Conservation (phyloP, 2,888 invertebrate genomes). For the Ophion ventricosus region DNA sequence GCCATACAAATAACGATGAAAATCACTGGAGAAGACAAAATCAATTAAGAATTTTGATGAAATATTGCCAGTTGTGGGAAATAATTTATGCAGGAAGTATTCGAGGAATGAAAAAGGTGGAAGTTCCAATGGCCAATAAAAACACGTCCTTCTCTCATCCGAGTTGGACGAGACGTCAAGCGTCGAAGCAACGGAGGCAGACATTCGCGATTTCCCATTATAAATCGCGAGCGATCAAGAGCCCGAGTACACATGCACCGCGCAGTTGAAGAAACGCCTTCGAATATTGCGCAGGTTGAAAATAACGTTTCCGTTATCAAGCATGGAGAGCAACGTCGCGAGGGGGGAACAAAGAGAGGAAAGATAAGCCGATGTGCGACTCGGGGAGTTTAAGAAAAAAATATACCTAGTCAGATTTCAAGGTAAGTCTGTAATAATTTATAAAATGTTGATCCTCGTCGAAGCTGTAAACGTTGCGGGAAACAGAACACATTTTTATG, state of each 20-base stretch:
- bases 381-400: neutral
- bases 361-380: slow-evolving; percentile 11
- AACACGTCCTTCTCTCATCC: slow-evolving; percentile 24
- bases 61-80: slow-evolving; percentile 2
- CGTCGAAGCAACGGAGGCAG: neutral
- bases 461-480: too few relatives aligned
- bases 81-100: slow-evolving; percentile 10
- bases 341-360: neutral
- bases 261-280: slow-evolving; percentile 9
- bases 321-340: neutral
- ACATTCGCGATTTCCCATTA: slow-evolving; percentile 6
- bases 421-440: slow-evolving; percentile 8
- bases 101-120: slow-evolving; percentile 24
- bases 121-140: slow-evolving; percentile 16
- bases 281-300: slow-evolving; percentile 10
- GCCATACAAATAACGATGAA: neutral
- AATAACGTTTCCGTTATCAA: neutral
- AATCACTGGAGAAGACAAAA: neutral
- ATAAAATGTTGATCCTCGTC: neutral
- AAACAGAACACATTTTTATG: too few relatives aligned
- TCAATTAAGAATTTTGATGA: neutral
- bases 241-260: neutral
- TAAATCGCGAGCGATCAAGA: neutral
- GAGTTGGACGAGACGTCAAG: slow-evolving; percentile 17
- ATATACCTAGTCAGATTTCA: neutral